Conservation (phyloP, 2,113 vertebrate species). For the Caretta caretta region DNA sequence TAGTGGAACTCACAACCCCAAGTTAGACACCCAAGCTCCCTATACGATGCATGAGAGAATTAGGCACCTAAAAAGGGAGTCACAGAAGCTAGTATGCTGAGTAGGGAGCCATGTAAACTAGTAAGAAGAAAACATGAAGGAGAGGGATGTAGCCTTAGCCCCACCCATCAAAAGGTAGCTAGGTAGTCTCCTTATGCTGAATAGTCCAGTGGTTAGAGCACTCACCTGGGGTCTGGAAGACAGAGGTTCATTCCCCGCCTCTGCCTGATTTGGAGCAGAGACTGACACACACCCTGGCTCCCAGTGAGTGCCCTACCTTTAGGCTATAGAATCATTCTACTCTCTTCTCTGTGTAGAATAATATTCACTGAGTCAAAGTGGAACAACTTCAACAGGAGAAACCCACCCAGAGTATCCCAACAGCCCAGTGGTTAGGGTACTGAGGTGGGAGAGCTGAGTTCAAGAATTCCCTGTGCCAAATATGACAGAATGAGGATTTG, state of each 20-base stretch:
- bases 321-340: too few species aligned
- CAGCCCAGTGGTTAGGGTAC: not conserved
- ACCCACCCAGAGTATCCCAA: not conserved
- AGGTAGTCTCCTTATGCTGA: not conserved
- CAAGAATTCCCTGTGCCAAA: not conserved
- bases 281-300: not conserved
- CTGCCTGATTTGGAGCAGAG: not conserved
- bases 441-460: not conserved
- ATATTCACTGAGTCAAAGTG: not conserved
- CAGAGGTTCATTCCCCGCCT: not conserved
- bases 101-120: not conserved
- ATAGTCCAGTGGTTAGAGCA: not conserved
- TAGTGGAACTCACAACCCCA: not conserved
- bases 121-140: not conserved
- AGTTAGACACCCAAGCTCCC: not conserved
- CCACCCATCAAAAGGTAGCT: not conserved
- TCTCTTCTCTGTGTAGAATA: not conserved
- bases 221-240: not conserved
- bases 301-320: not conserved
- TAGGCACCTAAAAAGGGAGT: not conserved
- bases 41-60: not conserved
- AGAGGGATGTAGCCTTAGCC: not conserved
- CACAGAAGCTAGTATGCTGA: not conserved
- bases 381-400: not conserved
- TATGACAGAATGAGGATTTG: not conserved